Evolutionary conservation across 30 jellyfish, hydroid and myxozoan genomes (phyloP).

Genomic region (Cassiopea andromeda): DNA sequence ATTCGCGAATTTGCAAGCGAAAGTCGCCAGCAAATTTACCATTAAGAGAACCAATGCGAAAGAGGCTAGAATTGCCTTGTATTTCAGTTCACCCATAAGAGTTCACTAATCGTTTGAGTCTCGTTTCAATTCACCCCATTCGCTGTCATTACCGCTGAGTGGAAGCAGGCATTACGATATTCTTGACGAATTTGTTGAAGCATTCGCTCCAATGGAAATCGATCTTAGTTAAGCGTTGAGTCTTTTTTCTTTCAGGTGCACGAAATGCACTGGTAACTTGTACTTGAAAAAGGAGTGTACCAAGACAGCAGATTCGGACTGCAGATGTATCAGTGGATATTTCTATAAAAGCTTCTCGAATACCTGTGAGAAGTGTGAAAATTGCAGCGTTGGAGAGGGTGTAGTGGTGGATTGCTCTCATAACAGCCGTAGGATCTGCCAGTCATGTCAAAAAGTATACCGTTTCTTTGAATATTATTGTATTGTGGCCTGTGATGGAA

Average conservation of each 20-base stretch:
- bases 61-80: too few relatives aligned
- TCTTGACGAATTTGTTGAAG: too few relatives aligned
- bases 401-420: constrained; percentile 18
- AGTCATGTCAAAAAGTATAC: constrained; percentile 7
- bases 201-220: too few relatives aligned
- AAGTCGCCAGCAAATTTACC: too few relatives aligned
- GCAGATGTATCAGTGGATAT: constrained; percentile 2
- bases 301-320: background rate
- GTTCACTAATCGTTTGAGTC: too few relatives aligned
- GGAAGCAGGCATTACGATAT: too few relatives aligned
- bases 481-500: background rate
- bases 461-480: background rate
- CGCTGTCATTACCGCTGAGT: too few relatives aligned
- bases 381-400: constrained; percentile 20
- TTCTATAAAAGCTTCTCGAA: background rate
- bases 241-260: background rate
- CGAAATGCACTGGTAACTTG: background rate
- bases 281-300: constrained; percentile 1
- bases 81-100: too few relatives aligned
- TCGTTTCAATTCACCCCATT: too few relatives aligned
- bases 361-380: constrained; percentile 10
- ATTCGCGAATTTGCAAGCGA: too few relatives aligned
- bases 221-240: too few relatives aligned
- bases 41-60: too few relatives aligned
- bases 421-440: constrained; percentile 6